These are phyloP conservation scores for Anoplophora glabripennis DNA, from an alignment of 1,140 invertebrate species.

Conservation along the genomic window DNA sequence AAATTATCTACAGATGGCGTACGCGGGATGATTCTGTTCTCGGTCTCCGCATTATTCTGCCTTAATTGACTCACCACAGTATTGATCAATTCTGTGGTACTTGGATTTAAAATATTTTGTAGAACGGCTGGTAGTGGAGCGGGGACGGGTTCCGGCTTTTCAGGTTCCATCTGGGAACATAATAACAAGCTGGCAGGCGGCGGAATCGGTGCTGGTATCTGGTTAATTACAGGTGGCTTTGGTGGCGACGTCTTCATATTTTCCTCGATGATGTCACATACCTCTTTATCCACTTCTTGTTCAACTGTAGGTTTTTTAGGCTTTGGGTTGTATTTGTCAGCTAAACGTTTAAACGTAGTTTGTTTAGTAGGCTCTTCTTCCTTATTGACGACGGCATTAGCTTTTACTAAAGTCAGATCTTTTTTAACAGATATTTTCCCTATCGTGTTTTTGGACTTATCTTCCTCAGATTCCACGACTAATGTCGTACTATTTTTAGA, in stretches of 20 bases:
- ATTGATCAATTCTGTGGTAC: slow-evolving; percentile 19
- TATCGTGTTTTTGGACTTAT: slow-evolving; percentile 4
- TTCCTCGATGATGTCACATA: slow-evolving; percentile 28
- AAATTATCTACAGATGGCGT: slow-evolving; percentile 6
- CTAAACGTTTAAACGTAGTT: slow-evolving; percentile 33
- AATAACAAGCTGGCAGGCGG: slow-evolving; percentile 12
- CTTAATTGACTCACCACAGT: slow-evolving; percentile 20
- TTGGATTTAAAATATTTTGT: slow-evolving; percentile 26
- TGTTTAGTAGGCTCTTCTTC: background rate
- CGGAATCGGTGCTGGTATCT: slow-evolving; percentile 12
- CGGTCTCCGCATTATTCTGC: background rate
- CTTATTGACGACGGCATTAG: background rate
- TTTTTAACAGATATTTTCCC: background rate
- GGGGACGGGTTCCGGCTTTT: slow-evolving; percentile 5
- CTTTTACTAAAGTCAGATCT: background rate
- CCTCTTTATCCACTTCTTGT: slow-evolving; percentile 24
- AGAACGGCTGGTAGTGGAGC: slow-evolving; percentile 22
- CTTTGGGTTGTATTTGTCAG: slow-evolving; percentile 44
- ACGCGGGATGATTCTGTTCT: background rate
- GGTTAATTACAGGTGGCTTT: slow-evolving; percentile 8
- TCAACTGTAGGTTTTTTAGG: slow-evolving; percentile 27
- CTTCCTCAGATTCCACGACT: background rate
- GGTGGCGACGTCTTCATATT: slow-evolving; percentile 29
- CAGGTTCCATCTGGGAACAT: slow-evolving; percentile 8
- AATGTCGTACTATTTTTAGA: background rate